Conservation (phyloP, 2,888 invertebrate species). For the Stenurella melanura region DNA sequence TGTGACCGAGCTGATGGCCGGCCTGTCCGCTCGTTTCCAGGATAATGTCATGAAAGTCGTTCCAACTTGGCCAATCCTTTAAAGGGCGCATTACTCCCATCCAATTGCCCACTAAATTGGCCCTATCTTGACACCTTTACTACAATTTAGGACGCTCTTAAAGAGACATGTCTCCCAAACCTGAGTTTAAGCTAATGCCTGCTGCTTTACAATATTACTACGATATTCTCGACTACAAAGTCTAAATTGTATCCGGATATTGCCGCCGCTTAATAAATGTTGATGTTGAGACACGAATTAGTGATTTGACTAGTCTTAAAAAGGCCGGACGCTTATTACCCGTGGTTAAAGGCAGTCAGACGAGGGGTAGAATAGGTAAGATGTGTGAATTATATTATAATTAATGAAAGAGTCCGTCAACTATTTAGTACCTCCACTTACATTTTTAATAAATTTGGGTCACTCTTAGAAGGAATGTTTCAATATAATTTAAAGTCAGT, state of each 20-base stretch:
- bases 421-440: no score
- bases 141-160: constrained; percentile 68
- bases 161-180: constrained; percentile 60
- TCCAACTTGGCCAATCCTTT: constrained; percentile 72
- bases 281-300: constrained; percentile 11
- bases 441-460: no score
- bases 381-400: no score
- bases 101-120: constrained; percentile 73
- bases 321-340: constrained; percentile 5
- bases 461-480: no score
- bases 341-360: not conserved
- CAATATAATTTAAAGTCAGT: no score
- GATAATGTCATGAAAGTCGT: constrained; percentile 70
- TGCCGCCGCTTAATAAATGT: constrained; percentile 1
- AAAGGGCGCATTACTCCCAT: constrained; percentile 72
- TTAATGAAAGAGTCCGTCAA: no score
- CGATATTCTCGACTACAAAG: constrained; percentile 38
- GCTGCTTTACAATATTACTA: constrained; percentile 55
- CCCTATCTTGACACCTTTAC: constrained; percentile 74
- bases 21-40: constrained; percentile 63
- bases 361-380: not conserved
- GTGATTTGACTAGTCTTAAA: not conserved
- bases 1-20: constrained; percentile 49
- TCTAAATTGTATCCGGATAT: constrained; percentile 30
- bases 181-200: constrained; percentile 58